A percentile compares a stretch with the other conserved stretches of the same genome.
Evolutionary conservation across 2,797 vertebrate genomes (phyloP).

Genomic region (Nannoperca obscura): DNA sequence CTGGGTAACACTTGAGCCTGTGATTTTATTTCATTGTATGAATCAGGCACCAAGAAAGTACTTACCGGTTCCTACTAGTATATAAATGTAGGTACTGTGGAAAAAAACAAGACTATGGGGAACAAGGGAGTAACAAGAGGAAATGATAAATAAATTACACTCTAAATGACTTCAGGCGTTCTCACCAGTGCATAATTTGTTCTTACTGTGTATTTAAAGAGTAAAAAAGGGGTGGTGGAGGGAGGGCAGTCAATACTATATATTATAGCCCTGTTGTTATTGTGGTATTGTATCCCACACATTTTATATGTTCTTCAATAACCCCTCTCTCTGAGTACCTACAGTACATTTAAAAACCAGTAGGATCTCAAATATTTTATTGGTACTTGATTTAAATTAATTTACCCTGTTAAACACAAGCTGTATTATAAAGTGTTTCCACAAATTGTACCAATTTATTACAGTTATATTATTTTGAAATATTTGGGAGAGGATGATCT

Average conservation of each 20-base stretch:
- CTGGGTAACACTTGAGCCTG: not conserved
- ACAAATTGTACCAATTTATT: not conserved
- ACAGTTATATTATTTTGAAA: not conserved
- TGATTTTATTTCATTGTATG: not conserved
- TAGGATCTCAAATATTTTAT: not conserved
- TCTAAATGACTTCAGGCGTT: not conserved
- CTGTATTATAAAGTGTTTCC: not conserved
- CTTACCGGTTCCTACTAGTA: not conserved
- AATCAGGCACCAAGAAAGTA: not conserved
- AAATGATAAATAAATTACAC: not conserved
- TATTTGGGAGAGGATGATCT: not conserved
- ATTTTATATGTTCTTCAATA: not conserved
- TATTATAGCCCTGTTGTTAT: not conserved
- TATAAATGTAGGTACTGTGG: not conserved
- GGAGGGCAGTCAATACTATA: not conserved
- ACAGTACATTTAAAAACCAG: not conserved
- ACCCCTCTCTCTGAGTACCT: not conserved
- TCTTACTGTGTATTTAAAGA: not conserved
- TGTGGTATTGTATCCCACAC: not conserved
- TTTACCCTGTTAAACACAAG: too few relatives aligned
- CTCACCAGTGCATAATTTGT: not conserved
- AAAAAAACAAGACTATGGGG: not conserved
- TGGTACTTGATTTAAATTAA: not conserved
- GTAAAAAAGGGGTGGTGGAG: not conserved
- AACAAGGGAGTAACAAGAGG: not conserved